Conservation (phyloP, 2,797 vertebrate genomes). For the Moxostoma hubbsi region DNA sequence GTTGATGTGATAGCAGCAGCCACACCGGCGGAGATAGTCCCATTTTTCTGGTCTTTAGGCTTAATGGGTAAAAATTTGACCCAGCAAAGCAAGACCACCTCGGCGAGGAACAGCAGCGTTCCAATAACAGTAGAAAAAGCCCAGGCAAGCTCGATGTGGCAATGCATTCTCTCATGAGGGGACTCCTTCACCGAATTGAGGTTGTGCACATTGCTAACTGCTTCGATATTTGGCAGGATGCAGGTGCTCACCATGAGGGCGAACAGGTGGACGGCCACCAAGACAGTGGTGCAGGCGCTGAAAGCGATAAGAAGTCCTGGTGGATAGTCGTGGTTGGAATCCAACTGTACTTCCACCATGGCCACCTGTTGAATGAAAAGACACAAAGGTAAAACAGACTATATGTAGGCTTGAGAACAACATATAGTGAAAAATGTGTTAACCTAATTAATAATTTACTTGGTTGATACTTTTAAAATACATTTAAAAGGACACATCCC, state of each 20-base stretch:
- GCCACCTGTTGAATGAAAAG: constrained; percentile 82
- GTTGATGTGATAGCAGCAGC: constrained; percentile 95
- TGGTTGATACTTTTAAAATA: too few species aligned
- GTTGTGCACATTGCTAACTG: constrained; percentile 97
- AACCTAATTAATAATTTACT: too few species aligned
- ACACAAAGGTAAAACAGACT: background rate
- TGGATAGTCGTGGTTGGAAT: constrained; percentile 82
- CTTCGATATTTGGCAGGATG: constrained; percentile 96
- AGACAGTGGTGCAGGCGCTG: constrained; percentile 94
- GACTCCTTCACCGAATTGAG: constrained; percentile 98
- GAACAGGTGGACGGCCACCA: constrained; percentile 89
- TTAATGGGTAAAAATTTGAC: constrained; percentile 95
- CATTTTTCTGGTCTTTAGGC: constrained; percentile 71
- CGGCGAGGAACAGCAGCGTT: constrained; percentile 94
- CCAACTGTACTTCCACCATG: constrained; percentile 98
- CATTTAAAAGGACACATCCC: too few species aligned
- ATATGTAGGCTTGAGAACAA: too few species aligned
- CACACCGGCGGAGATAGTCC: constrained; percentile 78
- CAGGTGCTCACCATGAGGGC: constrained; percentile 99
- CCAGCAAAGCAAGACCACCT: constrained; percentile 96
- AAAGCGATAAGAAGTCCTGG: constrained; percentile 93
- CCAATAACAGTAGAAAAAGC: constrained; percentile 97
- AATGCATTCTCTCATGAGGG: constrained; percentile 96
- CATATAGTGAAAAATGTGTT: too few species aligned
- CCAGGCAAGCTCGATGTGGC: constrained; percentile 96